A percentile compares a stretch with the other conserved stretches of the same genome.
These are phyloP conservation scores for Channa argus DNA, from an alignment of 2,113 vertebrate genomes.

Conservation along the genomic window DNA sequence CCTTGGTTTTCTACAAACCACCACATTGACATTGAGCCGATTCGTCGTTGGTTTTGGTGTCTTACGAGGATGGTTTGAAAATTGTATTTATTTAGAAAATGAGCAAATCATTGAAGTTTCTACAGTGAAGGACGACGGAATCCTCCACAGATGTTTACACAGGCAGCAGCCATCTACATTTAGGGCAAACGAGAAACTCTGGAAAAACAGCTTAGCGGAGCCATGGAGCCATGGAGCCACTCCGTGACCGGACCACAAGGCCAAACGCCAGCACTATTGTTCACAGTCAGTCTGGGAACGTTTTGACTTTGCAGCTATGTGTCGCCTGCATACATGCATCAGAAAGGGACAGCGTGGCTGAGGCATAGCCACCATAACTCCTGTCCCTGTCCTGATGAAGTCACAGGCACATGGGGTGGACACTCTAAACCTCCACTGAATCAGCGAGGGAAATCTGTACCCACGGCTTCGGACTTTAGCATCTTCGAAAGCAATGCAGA, in stretches of 20 bases:
- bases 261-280: neutral
- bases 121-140: too few species aligned
- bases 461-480: conserved; percentile 21
- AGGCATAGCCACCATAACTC: conserved; percentile 5
- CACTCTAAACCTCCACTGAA: too few species aligned
- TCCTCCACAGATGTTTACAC: too few species aligned
- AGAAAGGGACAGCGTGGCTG: conserved; percentile 20
- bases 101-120: too few species aligned
- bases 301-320: conserved; percentile 25
- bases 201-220: neutral
- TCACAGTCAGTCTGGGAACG: neutral
- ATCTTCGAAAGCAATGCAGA: conserved; percentile 5
- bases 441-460: conserved; percentile 6
- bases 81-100: too few species aligned
- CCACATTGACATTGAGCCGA: too few species aligned
- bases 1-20: too few species aligned
- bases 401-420: neutral
- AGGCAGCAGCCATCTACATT: too few species aligned
- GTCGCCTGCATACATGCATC: conserved; percentile 23
- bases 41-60: too few species aligned
- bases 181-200: too few species aligned
- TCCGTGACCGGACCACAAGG: neutral
- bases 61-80: too few species aligned
- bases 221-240: neutral
- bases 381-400: conserved; percentile 16